Percentiles rank a stretch among this genome's conserved stretches.
phyloP scores from a whole-genome alignment of 2,888 invertebrate species.

The Perizoma flavofasciatum region DNA sequence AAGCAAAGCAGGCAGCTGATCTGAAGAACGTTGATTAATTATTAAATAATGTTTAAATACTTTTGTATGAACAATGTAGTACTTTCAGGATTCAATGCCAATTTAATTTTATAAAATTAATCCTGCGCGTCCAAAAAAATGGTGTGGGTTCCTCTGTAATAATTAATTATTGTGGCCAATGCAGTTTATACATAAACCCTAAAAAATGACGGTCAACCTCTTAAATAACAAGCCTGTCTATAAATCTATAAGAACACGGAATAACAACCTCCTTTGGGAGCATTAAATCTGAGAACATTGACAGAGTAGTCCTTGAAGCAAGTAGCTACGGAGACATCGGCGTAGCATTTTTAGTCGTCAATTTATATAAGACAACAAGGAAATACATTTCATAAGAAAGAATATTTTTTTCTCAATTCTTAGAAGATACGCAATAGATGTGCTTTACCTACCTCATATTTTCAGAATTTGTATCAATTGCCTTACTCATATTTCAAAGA shows the following conservation, averaged over 20 bases:
- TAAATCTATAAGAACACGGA: constrained; percentile 29
- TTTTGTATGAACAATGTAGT: no score
- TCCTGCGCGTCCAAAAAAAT: no score
- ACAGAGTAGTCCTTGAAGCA: constrained; percentile 38
- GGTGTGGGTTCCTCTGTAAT: no score
- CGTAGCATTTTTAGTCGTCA: constrained; percentile 21
- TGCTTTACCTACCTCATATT: background rate
- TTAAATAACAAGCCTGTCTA: constrained; percentile 10
- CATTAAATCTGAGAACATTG: constrained; percentile 45
- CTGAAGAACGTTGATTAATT: no score
- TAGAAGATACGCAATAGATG: constrained; percentile 11
- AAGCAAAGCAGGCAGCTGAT: no score
- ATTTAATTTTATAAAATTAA: no score
- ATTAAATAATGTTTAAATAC: no score
- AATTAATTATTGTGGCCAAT: no score
- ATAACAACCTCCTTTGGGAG: constrained; percentile 38
- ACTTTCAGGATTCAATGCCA: no score
- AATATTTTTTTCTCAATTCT: constrained; percentile 13
- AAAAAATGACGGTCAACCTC: no score
- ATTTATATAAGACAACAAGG: constrained; percentile 20
- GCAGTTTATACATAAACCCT: no score
- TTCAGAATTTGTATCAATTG: background rate
- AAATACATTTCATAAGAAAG: constrained; percentile 10
- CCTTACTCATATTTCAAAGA: constrained; percentile 2
- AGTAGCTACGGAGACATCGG: constrained; percentile 21